Conservation (phyloP, 2,113 vertebrate species). For the Protomyctophum bolini region DNA sequence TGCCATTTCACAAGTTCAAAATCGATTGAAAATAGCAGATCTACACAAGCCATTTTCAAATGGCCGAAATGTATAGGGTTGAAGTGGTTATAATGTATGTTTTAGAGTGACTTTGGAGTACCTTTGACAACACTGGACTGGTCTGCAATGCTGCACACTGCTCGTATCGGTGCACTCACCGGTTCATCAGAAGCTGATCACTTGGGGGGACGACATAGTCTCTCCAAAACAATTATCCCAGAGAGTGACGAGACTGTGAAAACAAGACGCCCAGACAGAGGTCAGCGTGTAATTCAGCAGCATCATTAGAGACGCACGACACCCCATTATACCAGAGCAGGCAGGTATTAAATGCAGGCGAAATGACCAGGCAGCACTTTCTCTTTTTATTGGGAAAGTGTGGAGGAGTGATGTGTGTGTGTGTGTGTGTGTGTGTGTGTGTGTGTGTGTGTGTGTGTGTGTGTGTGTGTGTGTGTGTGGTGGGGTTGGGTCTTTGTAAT, state of each 20-base stretch:
- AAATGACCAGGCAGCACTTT: conserved; percentile 65
- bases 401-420: no score
- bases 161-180: conserved; percentile 30
- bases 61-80: no score
- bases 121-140: no score
- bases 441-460: no score
- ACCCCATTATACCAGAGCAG: conserved; percentile 66
- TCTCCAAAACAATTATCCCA: conserved; percentile 60
- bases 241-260: conserved; percentile 62
- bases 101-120: no score
- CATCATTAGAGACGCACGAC: conserved; percentile 64
- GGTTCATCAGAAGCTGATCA: conserved; percentile 57
- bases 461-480: background rate
- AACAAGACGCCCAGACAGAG: conserved; percentile 61
- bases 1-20: no score
- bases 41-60: no score
- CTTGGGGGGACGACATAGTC: conserved; percentile 58
- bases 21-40: no score
- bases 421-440: no score
- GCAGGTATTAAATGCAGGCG: conserved; percentile 62
- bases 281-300: conserved; percentile 67
- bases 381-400: conserved; percentile 37
- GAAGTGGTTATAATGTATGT: no score
- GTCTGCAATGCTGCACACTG: no score
- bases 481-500: conserved; percentile 30